Conservation (phyloP, 2,888 invertebrate genomes). For the Phalera bucephala region DNA sequence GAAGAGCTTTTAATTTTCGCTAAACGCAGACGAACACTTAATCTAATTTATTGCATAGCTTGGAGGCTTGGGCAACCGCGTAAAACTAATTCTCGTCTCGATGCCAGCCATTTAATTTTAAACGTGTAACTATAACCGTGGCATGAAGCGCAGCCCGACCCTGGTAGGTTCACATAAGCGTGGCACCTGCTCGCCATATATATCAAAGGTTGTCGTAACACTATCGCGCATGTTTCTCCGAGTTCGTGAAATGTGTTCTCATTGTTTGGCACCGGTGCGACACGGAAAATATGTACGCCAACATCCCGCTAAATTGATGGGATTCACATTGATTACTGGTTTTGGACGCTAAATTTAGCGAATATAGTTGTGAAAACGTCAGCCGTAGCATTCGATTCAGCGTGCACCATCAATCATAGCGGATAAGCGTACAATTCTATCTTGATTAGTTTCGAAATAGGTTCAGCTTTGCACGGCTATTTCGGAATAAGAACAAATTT, state of each 20-base stretch:
- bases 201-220: conserved; percentile 53
- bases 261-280: conserved; percentile 64
- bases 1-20: conserved; percentile 15
- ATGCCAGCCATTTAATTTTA: conserved; percentile 47
- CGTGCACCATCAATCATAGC: conserved; percentile 25
- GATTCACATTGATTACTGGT: conserved; percentile 42
- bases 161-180: conserved; percentile 46
- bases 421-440: conserved; percentile 4
- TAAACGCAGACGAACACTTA: conserved; percentile 10
- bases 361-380: conserved; percentile 33
- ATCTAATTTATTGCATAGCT: conserved; percentile 18
- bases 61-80: conserved; percentile 16
- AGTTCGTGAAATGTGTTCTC: conserved; percentile 39
- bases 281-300: conserved; percentile 53
- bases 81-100: conserved; percentile 27
- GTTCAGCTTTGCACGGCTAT: not conserved
- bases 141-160: conserved; percentile 28
- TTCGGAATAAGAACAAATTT: not conserved
- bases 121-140: conserved; percentile 33
- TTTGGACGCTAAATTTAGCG: conserved; percentile 35
- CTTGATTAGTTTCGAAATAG: conserved; percentile 1
- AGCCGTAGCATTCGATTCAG: conserved; percentile 26
- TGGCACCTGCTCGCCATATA: conserved; percentile 58
- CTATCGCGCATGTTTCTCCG: conserved; percentile 31
- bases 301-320: conserved; percentile 50